Evolutionary conservation across 2,113 vertebrate genomes (phyloP), one percentile per base, ranked within the genome.

Genomic region (Mesembrinibis cayennensis): DNA sequence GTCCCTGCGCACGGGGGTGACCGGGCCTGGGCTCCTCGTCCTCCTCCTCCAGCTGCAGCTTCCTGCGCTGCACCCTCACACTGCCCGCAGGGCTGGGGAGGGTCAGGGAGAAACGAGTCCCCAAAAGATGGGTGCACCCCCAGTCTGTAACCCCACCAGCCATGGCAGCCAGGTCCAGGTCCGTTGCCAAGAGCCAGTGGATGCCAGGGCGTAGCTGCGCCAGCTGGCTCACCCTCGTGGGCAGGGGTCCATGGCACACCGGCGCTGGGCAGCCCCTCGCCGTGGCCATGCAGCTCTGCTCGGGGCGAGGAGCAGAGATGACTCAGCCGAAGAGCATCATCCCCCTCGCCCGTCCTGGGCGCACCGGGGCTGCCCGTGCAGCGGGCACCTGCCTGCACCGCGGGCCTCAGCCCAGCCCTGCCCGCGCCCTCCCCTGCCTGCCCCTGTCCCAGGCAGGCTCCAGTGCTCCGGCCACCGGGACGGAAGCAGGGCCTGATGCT

Each of bases 201-300:
- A 16, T 16, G 22, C 62, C 49, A 32, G 8, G 12, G 18, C 7
- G 8, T 1, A 50, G 74, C 50, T 14, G 15, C 52, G 21, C 32
- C 36, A n/a, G 29, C 3, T 6, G 0, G 12, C 25, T 52, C 2
- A 3, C 27, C 53, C 53, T 19, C 10, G 2, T 0, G 0, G 18
- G 45, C 26, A 25, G 25, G 40, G 38, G 49, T 53, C 69, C 1
- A 0, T 25, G 29, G n/a, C 67, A 53, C 34, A 13, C 16, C 0
- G 1, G 58, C 7, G 2, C n/a, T 0, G 2, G 8, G 12, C 17
- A 74, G 70, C 23, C 34, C 58, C 53, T 56, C 1, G 3, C 19
- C 1, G 0, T 4, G 47, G 52, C 25, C 22, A 19, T 0, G 0
- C 3, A 29, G 42, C 22, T 70, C 73, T 62, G 13, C 69, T 34